phyloP scores from a whole-genome alignment of 1,140 invertebrate species.

The Anastrepha ludens region DNA sequence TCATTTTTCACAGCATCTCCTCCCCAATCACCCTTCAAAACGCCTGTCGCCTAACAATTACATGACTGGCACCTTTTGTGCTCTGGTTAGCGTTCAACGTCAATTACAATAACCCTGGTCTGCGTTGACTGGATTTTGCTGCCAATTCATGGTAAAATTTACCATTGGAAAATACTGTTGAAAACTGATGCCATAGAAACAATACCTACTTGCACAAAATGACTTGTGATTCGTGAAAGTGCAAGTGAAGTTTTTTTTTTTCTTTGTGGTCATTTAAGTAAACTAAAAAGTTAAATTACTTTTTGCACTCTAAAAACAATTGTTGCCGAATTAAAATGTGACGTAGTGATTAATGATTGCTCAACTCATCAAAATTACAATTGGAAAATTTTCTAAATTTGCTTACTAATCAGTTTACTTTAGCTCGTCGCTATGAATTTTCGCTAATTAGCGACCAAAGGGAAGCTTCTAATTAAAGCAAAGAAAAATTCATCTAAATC shows the following conservation, averaged over 20 bases:
- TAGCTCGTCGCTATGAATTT: neutral
- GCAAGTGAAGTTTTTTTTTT: neutral
- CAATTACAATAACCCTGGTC: neutral
- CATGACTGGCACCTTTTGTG: neutral
- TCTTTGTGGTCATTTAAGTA: neutral
- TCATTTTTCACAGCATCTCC: too few relatives aligned
- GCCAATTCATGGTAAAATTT: constrained; percentile 20
- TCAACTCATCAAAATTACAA: neutral
- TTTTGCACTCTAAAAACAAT: neutral
- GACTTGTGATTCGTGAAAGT: neutral
- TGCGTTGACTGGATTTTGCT: neutral
- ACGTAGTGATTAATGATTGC: neutral
- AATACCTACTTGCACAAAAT: neutral
- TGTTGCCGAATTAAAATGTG: neutral
- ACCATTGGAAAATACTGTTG: neutral
- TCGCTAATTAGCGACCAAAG: constrained; percentile 19
- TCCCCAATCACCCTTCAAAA: neutral
- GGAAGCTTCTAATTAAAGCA: neutral
- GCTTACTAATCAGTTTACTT: neutral
- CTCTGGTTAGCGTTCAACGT: constrained; percentile 14
- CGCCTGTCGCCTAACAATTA: neutral
- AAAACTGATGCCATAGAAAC: neutral
- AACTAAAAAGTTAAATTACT: constrained; percentile 17
- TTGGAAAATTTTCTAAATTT: neutral
- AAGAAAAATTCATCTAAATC: too few relatives aligned